phyloP scores from a whole-genome alignment of 2,888 invertebrate genomes.

The Tachina lurida region DNA sequence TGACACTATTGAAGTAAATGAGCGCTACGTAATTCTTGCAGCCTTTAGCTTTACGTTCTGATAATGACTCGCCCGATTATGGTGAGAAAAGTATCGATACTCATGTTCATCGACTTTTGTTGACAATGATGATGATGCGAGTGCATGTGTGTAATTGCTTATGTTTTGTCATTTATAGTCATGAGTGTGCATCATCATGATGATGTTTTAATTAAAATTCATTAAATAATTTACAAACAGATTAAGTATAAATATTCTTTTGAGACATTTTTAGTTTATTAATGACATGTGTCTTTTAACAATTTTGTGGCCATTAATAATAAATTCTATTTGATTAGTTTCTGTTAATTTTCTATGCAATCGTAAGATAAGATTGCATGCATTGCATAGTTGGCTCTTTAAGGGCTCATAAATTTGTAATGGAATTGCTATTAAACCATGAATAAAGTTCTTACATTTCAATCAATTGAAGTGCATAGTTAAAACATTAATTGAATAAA shows the following conservation, averaged over 20 bases:
- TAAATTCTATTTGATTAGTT: constrained; percentile 7
- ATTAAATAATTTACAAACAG: constrained; percentile 42
- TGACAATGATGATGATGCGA: not conserved
- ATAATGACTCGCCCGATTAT: not conserved
- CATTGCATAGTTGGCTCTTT: too few species aligned
- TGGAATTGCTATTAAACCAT: too few species aligned
- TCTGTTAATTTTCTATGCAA: not conserved
- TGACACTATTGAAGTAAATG: too few species aligned
- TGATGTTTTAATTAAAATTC: constrained; percentile 60
- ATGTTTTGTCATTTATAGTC: constrained; percentile 16
- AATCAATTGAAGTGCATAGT: too few species aligned
- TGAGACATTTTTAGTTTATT: constrained; percentile 10
- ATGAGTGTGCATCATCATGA: constrained; percentile 29
- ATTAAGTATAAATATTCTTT: constrained; percentile 37
- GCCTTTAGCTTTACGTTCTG: not conserved
- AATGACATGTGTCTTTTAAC: constrained; percentile 46
- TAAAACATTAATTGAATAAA: too few species aligned
- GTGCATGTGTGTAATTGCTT: not conserved
- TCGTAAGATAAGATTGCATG: too few species aligned
- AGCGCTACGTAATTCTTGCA: too few species aligned
- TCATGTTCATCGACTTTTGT: not conserved
- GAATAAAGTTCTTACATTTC: too few species aligned
- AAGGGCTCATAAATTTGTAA: too few species aligned
- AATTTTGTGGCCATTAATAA: constrained; percentile 27
- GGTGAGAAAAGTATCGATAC: not conserved